phyloP scores from a whole-genome alignment of 2,797 vertebrate genomes.

The Enteromius radiatus region DNA sequence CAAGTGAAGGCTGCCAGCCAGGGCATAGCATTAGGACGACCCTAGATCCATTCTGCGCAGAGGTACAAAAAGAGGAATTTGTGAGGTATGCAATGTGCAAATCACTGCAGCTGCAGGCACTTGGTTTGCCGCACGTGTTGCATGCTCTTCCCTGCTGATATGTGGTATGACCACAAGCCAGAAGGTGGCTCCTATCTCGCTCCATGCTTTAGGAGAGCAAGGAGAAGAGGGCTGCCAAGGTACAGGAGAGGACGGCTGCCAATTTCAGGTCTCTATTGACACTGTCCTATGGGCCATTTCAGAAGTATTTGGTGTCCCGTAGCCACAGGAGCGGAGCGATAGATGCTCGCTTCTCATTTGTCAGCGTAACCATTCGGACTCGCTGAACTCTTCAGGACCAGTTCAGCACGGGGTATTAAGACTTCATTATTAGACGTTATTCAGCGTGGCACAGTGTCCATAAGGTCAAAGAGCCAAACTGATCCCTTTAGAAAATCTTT shows the following conservation, averaged over 20 bases:
- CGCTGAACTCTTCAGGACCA: constrained; percentile 67
- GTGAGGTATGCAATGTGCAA: constrained; percentile 41
- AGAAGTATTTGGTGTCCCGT: constrained; percentile 77
- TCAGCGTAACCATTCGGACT: constrained; percentile 64
- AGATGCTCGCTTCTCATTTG: constrained; percentile 68
- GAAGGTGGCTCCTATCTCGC: constrained; percentile 62
- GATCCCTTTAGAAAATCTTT: constrained; percentile 60
- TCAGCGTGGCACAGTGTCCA: constrained; percentile 64
- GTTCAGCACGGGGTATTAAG: constrained; percentile 70
- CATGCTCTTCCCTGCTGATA: constrained; percentile 49
- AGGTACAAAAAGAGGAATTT: constrained; percentile 43
- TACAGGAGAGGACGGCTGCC: constrained; percentile 72
- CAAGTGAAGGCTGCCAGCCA: constrained; percentile 74
- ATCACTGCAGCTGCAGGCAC: constrained; percentile 42
- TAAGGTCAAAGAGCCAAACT: constrained; percentile 62
- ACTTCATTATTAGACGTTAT: constrained; percentile 75
- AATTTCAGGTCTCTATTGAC: constrained; percentile 74
- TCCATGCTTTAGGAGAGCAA: constrained; percentile 53
- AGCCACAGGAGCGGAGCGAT: constrained; percentile 76
- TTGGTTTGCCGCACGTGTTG: neutral
- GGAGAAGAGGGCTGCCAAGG: constrained; percentile 68
- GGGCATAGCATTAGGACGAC: constrained; percentile 73
- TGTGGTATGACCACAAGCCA: constrained; percentile 52
- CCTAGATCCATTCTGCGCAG: constrained; percentile 62
- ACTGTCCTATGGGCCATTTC: constrained; percentile 70